Conservation (phyloP, 1,140 invertebrate species). For the Sarcophaga peregrina region DNA sequence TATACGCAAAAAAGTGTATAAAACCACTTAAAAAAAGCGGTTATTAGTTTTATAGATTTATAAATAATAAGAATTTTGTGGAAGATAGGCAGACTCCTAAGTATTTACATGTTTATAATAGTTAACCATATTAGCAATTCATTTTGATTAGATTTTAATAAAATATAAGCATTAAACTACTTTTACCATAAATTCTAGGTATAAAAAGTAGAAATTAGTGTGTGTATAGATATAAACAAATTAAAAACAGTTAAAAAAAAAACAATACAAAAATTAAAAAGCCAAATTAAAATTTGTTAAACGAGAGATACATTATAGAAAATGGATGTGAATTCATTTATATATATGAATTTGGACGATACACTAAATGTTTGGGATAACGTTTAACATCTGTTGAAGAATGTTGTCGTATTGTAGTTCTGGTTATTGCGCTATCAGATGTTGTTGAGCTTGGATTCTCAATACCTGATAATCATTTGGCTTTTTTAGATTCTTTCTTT, state of each 20-base stretch:
- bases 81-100: constrained; percentile 19
- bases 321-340: neutral
- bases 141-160: neutral
- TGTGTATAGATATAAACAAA: neutral
- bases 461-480: constrained; percentile 52
- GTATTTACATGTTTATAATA: constrained; percentile 30
- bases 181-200: neutral
- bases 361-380: constrained; percentile 36
- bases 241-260: neutral
- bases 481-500: constrained; percentile 64
- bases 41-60: neutral
- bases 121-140: neutral
- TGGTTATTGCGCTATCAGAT: neutral
- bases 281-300: constrained; percentile 21
- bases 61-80: constrained; percentile 20
- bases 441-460: neutral
- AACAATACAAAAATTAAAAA: neutral
- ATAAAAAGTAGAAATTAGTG: constrained; percentile 29
- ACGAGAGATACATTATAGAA: neutral
- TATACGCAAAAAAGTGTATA: constrained; percentile 16
- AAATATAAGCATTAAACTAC: constrained; percentile 17
- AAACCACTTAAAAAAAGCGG: constrained; percentile 9
- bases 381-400: constrained; percentile 20
- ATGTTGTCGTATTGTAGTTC: constrained; percentile 21
- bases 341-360: constrained; percentile 36